Conservation (phyloP, 2,113 vertebrate genomes). For the Promerops cafer region DNA sequence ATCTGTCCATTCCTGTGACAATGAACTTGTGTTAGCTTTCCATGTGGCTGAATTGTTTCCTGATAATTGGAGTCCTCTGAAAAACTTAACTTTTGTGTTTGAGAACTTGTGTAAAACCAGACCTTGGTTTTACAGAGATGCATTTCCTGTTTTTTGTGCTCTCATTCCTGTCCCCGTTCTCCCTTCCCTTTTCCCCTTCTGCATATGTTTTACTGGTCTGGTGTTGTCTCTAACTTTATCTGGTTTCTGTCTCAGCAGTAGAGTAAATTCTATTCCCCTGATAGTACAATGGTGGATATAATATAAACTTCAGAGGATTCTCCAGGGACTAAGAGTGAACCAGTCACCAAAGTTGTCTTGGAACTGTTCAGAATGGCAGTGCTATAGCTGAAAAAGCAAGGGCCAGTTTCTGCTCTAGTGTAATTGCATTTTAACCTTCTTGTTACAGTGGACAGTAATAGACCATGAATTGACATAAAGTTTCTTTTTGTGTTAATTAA, state of each 20-base stretch:
- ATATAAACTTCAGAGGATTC: conserved; percentile 47
- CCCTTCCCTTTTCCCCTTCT: conserved; percentile 25
- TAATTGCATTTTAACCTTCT: conserved; percentile 27
- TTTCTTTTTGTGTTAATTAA: conserved; percentile 18
- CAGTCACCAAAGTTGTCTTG: conserved; percentile 55
- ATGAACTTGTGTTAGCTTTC: neutral
- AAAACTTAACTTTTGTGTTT: neutral
- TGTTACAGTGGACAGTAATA: conserved; percentile 11
- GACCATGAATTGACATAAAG: neutral
- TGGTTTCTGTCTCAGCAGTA: conserved; percentile 61
- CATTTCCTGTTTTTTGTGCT: conserved; percentile 30
- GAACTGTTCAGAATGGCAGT: conserved; percentile 44
- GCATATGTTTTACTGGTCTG: conserved; percentile 55
- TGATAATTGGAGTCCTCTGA: neutral
- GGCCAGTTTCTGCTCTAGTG: conserved; percentile 18
- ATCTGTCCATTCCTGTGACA: neutral
- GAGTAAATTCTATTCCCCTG: conserved; percentile 51
- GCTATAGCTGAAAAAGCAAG: conserved; percentile 25
- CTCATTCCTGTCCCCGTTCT: conserved; percentile 6
- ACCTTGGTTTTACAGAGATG: conserved; percentile 19
- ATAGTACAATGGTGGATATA: conserved; percentile 45
- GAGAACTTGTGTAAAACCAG: neutral
- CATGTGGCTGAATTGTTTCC: neutral
- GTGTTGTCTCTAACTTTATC: conserved; percentile 56
- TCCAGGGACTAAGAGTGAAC: conserved; percentile 59